These are phyloP conservation scores for Halocynthia aurantium DNA, from an alignment of 23 tunicate genomes.

Conservation along the genomic window DNA sequence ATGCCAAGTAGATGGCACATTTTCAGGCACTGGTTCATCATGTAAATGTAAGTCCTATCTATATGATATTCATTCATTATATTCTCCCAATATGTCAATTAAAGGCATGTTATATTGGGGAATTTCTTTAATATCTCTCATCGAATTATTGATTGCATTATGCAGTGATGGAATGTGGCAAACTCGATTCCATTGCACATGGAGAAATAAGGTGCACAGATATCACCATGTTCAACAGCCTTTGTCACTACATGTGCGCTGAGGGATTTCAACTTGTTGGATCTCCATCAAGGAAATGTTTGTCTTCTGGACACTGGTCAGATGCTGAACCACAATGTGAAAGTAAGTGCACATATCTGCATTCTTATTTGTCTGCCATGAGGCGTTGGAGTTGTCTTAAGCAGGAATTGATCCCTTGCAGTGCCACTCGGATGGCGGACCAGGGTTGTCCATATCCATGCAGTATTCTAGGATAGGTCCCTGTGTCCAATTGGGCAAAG, in stretches of 20 bases:
- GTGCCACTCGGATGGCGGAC: no score
- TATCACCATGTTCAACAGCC: constrained; percentile 37
- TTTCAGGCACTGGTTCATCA: constrained; percentile 42
- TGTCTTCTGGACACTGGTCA: constrained; percentile 83
- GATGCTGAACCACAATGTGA: constrained; percentile 65
- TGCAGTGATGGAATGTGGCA: neutral
- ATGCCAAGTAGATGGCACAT: constrained; percentile 72
- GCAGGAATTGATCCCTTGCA: no score
- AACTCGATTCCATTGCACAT: constrained; percentile 8
- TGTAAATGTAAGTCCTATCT: constrained; percentile 49
- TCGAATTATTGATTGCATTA: neutral
- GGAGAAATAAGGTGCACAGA: constrained; percentile 58
- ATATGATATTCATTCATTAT: neutral
- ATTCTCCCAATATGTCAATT: neutral
- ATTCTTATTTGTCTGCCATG: no score
- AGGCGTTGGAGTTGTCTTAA: no score
- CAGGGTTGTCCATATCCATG: no score
- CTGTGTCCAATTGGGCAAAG: no score
- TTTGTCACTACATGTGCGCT: constrained; percentile 59
- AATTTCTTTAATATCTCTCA: neutral
- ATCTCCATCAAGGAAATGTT: constrained; percentile 46
- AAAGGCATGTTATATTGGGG: neutral
- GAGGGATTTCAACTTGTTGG: constrained; percentile 64
- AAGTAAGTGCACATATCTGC: constrained; percentile 29
- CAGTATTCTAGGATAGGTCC: no score